Evolutionary conservation across 2,797 vertebrate species (phyloP).

Genomic region (Melanogrammus aeglefinus): DNA sequence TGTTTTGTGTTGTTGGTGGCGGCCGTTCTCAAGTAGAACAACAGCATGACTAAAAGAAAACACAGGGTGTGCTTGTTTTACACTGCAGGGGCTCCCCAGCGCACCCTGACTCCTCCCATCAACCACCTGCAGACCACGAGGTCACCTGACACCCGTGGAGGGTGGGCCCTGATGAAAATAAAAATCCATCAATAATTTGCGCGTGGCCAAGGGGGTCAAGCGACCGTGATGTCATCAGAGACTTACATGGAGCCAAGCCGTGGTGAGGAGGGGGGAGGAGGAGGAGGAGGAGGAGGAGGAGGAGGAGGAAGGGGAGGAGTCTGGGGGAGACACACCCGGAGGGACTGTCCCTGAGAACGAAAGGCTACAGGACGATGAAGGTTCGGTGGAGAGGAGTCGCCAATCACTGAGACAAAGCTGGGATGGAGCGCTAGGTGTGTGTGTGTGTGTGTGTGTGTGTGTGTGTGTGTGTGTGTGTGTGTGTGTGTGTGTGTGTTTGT

Average conservation of each 20-base stretch:
- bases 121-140: slow-evolving; percentile 6
- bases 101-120: neutral
- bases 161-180: neutral
- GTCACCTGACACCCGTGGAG: slow-evolving; percentile 2
- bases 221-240: slow-evolving; percentile 50
- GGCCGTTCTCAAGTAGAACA: neutral
- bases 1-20: neutral
- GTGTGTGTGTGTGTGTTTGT: too few species aligned
- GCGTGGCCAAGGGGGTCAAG: slow-evolving; percentile 15
- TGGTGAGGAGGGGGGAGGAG: slow-evolving; percentile 7
- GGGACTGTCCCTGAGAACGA: slow-evolving; percentile 5
- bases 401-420: slow-evolving; percentile 29
- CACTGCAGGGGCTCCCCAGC: neutral
- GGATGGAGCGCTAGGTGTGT: slow-evolving; percentile 62
- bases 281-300: slow-evolving; percentile 24
- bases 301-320: slow-evolving; percentile 12
- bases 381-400: slow-evolving; percentile 9
- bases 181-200: neutral
- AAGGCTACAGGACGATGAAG: slow-evolving; percentile 28
- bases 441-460: slow-evolving; percentile 16
- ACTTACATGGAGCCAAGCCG: neutral
- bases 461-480: too few species aligned
- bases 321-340: neutral
- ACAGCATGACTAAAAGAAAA: neutral
- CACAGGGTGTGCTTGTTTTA: neutral